phyloP scores from a whole-genome alignment of 2,797 vertebrate species.

The Coregonus sp. region DNA sequence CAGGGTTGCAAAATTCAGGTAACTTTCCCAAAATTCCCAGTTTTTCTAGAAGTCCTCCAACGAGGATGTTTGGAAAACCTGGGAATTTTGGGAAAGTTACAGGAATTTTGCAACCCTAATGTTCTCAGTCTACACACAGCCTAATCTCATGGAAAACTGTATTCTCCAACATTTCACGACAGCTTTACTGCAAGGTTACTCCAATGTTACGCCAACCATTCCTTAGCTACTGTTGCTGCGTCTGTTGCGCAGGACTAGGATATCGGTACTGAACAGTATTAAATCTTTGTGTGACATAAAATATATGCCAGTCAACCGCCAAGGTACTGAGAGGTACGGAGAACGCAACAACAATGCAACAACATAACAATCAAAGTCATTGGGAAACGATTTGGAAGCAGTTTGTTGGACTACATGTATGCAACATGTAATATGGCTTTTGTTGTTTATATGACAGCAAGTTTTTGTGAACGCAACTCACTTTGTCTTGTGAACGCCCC shows the following conservation, averaged over 20 bases:
- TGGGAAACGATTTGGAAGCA: background rate
- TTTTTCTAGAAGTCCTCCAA: background rate
- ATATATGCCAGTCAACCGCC: background rate
- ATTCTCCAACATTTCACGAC: background rate
- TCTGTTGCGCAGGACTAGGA: background rate
- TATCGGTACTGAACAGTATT: background rate
- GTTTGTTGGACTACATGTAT: conserved; percentile 4
- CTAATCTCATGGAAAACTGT: background rate
- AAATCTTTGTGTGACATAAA: background rate
- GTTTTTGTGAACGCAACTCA: too few species aligned
- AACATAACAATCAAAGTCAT: background rate
- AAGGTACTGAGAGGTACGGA: conserved; percentile 2
- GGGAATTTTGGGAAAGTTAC: too few species aligned
- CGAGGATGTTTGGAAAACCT: too few species aligned
- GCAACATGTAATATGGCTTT: background rate
- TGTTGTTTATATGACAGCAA: background rate
- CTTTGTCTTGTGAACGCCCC: too few species aligned
- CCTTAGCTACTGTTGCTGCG: background rate
- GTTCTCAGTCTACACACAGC: background rate
- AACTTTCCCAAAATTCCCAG: background rate
- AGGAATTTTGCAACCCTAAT: background rate
- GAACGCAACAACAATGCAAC: background rate
- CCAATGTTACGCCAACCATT: background rate
- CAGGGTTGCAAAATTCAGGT: background rate
- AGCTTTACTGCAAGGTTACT: background rate